A percentile compares a stretch with the other conserved stretches of the same genome.
Conservation (phyloP, 2,888 invertebrate species). For the Chalcosyrphus nemorum region DNA sequence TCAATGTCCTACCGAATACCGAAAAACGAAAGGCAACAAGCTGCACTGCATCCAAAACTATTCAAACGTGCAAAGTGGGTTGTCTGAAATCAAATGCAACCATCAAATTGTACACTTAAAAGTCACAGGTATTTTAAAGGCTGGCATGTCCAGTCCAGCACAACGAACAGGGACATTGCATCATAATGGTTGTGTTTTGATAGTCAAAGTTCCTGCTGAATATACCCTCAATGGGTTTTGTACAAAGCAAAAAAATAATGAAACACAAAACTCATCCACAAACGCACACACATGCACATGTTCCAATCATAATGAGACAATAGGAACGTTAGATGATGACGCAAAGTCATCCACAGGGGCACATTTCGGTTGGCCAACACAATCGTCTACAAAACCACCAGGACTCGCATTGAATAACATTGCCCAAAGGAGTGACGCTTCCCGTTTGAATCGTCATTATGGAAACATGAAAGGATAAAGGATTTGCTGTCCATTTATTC, state of each 20-base stretch:
- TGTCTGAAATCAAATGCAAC: slow-evolving; percentile 6
- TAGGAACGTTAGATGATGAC: slow-evolving; percentile 22
- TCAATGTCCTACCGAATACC: neutral
- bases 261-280: slow-evolving; percentile 14
- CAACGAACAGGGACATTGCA: slow-evolving; percentile 11
- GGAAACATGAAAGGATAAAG: slow-evolving; percentile 45
- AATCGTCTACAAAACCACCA: neutral
- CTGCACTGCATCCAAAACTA: neutral
- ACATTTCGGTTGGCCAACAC: neutral
- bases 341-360: neutral
- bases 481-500: neutral
- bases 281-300: neutral
- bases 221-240: slow-evolving; percentile 7
- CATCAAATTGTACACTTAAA: slow-evolving; percentile 22
- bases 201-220: neutral
- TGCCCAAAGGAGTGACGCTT: slow-evolving; percentile 7
- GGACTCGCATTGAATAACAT: neutral
- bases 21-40: neutral
- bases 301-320: slow-evolving; percentile 26
- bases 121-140: slow-evolving; percentile 29
- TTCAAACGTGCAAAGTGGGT: slow-evolving; percentile 5
- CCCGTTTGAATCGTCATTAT: slow-evolving; percentile 39
- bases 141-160: neutral
- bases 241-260: slow-evolving; percentile 32
- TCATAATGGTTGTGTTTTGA: slow-evolving; percentile 21